phyloP scores from a whole-genome alignment of 2,797 vertebrate species.

The Channa striata region DNA sequence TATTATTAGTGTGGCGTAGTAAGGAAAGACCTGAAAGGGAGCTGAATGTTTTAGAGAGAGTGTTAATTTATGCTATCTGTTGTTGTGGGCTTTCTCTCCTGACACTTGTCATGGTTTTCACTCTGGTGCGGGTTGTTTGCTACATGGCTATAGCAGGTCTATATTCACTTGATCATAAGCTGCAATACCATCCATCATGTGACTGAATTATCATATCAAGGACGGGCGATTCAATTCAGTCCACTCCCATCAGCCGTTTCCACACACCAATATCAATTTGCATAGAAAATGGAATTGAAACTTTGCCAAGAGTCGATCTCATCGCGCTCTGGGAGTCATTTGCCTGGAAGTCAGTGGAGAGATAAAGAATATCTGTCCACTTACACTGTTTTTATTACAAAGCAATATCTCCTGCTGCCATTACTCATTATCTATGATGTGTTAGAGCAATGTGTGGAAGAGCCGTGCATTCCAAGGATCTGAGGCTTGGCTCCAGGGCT shows the following conservation, averaged over 20 bases:
- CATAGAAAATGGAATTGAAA: constrained; percentile 72
- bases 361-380: constrained; percentile 71
- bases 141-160: constrained; percentile 16
- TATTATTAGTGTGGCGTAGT: constrained; percentile 12
- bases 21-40: constrained; percentile 43
- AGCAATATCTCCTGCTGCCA: constrained; percentile 73
- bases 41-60: constrained; percentile 42
- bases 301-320: constrained; percentile 56
- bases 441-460: constrained; percentile 35
- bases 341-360: constrained; percentile 53
- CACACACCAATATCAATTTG: constrained; percentile 70
- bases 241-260: constrained; percentile 54
- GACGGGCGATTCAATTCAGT: constrained; percentile 67
- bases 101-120: constrained; percentile 42
- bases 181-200: constrained; percentile 68
- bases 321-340: constrained; percentile 61
- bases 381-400: constrained; percentile 69
- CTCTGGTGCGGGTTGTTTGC: not conserved
- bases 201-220: constrained; percentile 66
- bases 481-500: constrained; percentile 20
- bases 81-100: constrained; percentile 18
- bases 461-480: constrained; percentile 33
- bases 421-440: constrained; percentile 74
- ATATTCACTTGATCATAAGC: constrained; percentile 47
- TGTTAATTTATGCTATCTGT: constrained; percentile 16